Evolutionary conservation across 2,888 invertebrate species (phyloP), one percentile per base, ranked within the genome.

Genomic region (Eupithecia vulgata): DNA sequence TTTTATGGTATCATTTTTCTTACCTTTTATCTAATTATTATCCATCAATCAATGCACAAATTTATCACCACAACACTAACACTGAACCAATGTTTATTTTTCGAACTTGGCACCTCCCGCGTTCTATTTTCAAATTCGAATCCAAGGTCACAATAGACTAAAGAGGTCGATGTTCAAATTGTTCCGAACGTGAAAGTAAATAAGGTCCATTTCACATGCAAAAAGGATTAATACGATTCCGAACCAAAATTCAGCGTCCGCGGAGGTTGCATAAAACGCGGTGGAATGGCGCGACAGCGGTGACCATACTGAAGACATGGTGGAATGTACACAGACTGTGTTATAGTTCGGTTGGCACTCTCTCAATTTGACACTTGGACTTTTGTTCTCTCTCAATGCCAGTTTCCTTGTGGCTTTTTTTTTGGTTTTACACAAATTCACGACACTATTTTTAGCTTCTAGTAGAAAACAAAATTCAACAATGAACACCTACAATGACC

Each of bases 171-270:
- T 45, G 67, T 71, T 74, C 73, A 77, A 48, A 68, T 48, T 70
- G 17, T 72, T 75, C 17, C 73, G 35, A 59, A 85, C 79, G 65
- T 93, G 94, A 73, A 94, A 94, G 78, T 91, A 94, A 72, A 95
- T 87, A 21, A 95, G 78, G 85, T 95, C 94, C 89, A 94, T 87
- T 88, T 95, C 94, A 83, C 94, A 95, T 68, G 94, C 95, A 78
- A 93, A 79, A 0, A 94, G 66, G 73, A 95, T 88, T 57, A 95
- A 78, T 2, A 94, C 72, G 0, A 88, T 87, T 10, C 94, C 94
- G 57, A 91, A 81, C 95, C 94, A 95, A 78, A 94, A 94, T 79
- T 94, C 93, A 2, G 90, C 86, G 84, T 92, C 91, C 4, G 93
- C 90, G 52, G 89, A 88, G 0, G 87, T 90, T 1, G 87, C 81